phyloP scores from a whole-genome alignment of 1,140 invertebrate genomes.

The Drosophila leontia region DNA sequence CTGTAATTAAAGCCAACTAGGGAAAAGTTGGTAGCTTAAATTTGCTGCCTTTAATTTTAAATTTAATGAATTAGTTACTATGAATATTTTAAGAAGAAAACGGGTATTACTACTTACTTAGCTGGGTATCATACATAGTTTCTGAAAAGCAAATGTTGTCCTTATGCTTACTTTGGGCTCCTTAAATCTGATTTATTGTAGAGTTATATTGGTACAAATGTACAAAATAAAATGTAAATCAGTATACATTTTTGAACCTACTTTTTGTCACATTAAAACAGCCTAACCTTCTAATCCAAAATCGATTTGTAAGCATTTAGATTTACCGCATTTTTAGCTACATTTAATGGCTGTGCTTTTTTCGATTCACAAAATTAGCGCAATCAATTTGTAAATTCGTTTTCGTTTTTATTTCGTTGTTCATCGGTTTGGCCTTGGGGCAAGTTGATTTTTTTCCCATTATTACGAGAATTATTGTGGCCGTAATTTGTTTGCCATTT shows the following conservation, averaged over 20 bases:
- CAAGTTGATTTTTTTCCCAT: constrained; percentile 48
- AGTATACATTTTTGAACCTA: neutral
- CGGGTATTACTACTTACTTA: too few species aligned
- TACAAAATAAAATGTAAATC: neutral
- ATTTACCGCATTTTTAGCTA: constrained; percentile 13
- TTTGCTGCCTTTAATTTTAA: neutral
- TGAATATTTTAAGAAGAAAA: too few species aligned
- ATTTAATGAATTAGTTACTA: too few species aligned
- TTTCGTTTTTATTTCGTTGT: constrained; percentile 29
- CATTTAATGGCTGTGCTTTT: constrained; percentile 21
- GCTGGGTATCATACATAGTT: too few species aligned
- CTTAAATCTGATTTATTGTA: too few species aligned
- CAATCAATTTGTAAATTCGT: constrained; percentile 53
- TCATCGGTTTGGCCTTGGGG: constrained; percentile 18
- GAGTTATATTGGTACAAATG: too few species aligned
- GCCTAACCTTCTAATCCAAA: neutral
- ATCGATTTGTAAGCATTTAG: constrained; percentile 12
- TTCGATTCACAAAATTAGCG: constrained; percentile 37
- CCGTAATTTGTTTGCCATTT: constrained; percentile 52
- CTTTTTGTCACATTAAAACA: constrained; percentile 2
- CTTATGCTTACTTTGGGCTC: too few species aligned
- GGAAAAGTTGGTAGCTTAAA: neutral
- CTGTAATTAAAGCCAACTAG: constrained; percentile 30
- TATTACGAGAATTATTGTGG: constrained; percentile 49
- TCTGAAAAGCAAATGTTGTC: too few species aligned